These are phyloP conservation scores for Ailuropoda melanoleuca DNA, from an alignment of 2,113 vertebrate genomes.

Conservation along the genomic window DNA sequence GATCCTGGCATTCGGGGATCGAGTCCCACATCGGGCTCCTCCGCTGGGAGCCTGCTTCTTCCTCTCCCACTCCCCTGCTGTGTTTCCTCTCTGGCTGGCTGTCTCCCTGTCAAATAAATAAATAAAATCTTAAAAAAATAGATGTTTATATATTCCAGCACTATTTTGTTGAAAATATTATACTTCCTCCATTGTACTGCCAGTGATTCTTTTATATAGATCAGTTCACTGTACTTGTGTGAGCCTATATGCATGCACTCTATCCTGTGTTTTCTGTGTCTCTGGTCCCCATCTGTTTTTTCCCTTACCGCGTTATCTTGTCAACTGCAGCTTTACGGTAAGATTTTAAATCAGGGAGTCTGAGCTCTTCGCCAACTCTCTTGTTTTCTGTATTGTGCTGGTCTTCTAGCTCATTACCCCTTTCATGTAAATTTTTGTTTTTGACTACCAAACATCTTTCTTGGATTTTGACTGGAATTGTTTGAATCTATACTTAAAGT, in stretches of 20 bases:
- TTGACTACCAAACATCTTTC: not conserved
- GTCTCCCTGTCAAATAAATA: too few relatives aligned
- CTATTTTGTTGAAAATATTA: not conserved
- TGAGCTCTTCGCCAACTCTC: not conserved
- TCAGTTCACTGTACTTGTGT: not conserved
- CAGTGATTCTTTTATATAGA: not conserved
- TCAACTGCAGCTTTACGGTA: rapidly evolving
- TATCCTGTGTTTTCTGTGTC: not conserved
- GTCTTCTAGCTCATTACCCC: not conserved
- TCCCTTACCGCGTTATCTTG: not conserved
- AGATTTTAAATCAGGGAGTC: too few relatives aligned
- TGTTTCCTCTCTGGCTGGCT: too few relatives aligned
- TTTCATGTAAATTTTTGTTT: not conserved
- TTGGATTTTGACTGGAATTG: not conserved
- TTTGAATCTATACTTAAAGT: not conserved
- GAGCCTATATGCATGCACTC: too few relatives aligned
- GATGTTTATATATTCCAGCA: too few relatives aligned
- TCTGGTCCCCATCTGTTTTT: not conserved
- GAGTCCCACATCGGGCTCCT: too few relatives aligned
- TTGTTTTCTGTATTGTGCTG: not conserved
- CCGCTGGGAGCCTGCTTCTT: too few relatives aligned
- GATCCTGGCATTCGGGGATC: too few relatives aligned
- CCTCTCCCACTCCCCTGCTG: too few relatives aligned
- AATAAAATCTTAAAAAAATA: too few relatives aligned
- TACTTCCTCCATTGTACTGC: not conserved